These are phyloP conservation scores for Gorsachius goisagi DNA, from an alignment of 2,113 vertebrate genomes.

Conservation along the genomic window DNA sequence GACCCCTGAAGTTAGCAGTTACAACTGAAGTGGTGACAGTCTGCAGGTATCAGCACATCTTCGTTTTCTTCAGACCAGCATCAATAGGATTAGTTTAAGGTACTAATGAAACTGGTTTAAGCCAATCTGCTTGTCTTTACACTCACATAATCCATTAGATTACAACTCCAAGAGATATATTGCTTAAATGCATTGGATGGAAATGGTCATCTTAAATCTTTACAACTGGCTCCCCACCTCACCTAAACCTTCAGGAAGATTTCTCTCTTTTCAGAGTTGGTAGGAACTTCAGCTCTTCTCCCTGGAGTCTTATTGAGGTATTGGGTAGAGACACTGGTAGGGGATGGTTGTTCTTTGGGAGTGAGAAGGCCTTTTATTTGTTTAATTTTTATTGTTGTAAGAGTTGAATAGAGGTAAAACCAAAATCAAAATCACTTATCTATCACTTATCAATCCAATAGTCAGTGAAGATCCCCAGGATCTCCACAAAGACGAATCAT, in stretches of 20 bases:
- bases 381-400: neutral
- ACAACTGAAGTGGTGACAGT: neutral
- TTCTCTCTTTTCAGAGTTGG: neutral
- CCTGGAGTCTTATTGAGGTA: neutral
- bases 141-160: neutral
- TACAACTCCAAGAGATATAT: neutral
- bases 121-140: neutral
- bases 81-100: neutral
- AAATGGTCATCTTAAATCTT: neutral
- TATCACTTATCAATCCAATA: neutral
- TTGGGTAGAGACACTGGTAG: neutral
- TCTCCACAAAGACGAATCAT: neutral
- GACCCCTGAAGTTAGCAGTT: neutral
- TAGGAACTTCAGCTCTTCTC: neutral
- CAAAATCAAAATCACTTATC: neutral
- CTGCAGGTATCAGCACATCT: neutral
- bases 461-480: neutral
- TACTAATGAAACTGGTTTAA: neutral
- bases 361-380: neutral
- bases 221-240: neutral
- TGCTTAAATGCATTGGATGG: neutral
- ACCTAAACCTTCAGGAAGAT: neutral
- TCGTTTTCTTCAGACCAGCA: neutral
- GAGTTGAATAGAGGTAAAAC: neutral
- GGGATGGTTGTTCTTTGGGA: neutral